A percentile compares a stretch with the other conserved stretches of the same genome.
Evolutionary conservation across 1,140 invertebrate genomes (phyloP).

Genomic region (Rhopalosiphum padi): DNA sequence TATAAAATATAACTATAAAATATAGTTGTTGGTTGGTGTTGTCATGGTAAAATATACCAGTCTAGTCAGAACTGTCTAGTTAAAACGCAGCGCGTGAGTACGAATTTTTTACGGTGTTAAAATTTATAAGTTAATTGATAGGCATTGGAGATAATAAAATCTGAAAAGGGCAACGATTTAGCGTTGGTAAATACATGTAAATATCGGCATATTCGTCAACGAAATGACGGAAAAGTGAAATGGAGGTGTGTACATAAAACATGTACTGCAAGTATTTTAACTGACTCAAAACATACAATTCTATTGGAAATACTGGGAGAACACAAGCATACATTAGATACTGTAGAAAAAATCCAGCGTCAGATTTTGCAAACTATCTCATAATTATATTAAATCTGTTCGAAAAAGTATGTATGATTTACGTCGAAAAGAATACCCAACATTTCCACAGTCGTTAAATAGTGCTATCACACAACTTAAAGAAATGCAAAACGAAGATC

Average conservation of each 20-base stretch:
- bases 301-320: not conserved
- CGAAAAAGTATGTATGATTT: not conserved
- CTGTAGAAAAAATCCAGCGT: not conserved
- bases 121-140: not conserved
- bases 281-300: not conserved
- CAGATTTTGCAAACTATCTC: not conserved
- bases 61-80: no score
- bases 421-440: not conserved
- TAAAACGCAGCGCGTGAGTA: no score
- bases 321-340: not conserved
- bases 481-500: not conserved
- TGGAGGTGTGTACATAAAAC: not conserved
- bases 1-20: no score
- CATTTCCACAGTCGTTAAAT: not conserved
- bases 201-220: not conserved
- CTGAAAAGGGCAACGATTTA: not conserved
- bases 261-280: not conserved
- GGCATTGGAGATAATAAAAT: not conserved
- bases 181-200: not conserved
- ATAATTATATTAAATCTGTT: not conserved
- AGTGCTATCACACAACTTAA: not conserved
- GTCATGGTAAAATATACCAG: no score
- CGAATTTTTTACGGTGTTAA: not conserved
- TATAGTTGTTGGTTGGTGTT: no score
- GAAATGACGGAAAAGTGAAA: not conserved